Percentiles rank a stretch among this genome's conserved stretches.
Evolutionary conservation across 2,797 vertebrate species (phyloP).

Genomic region (Rhinophrynus dorsalis): DNA sequence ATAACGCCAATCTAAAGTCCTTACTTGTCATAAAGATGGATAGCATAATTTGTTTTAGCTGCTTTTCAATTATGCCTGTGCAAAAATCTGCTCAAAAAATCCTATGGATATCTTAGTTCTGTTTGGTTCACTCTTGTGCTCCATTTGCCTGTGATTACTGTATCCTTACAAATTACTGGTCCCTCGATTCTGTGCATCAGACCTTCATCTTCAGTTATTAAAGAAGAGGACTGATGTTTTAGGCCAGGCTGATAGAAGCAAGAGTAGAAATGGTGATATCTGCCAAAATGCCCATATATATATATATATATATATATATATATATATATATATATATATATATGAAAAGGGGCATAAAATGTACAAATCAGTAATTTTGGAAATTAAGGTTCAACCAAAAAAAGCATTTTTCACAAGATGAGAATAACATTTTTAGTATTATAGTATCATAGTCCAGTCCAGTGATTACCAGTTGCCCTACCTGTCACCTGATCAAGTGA

Average conservation of each 20-base stretch:
- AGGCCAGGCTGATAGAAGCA: not conserved
- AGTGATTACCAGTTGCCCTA: no score
- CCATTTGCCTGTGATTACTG: not conserved
- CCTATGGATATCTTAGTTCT: conserved; percentile 2
- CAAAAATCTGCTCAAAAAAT: conserved; percentile 16
- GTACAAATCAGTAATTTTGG: no score
- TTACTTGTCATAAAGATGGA: conserved; percentile 35
- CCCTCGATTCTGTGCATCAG: not conserved
- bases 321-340: no score
- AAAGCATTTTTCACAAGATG: no score
- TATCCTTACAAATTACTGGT: not conserved
- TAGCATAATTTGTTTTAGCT: conserved; percentile 23
- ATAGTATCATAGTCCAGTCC: no score
- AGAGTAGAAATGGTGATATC: not conserved
- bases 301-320: no score
- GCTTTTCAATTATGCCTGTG: conserved; percentile 39
- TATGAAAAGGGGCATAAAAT: no score
- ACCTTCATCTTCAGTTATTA: not conserved
- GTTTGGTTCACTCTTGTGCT: not conserved
- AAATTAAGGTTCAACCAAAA: no score
- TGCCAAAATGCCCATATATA: no score
- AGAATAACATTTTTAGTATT: no score
- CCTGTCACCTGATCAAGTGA: no score
- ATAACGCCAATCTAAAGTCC: conserved; percentile 35
- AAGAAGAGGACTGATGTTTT: not conserved